Evolutionary conservation across 2,888 invertebrate species (phyloP).

Genomic region (Spisula solida): DNA sequence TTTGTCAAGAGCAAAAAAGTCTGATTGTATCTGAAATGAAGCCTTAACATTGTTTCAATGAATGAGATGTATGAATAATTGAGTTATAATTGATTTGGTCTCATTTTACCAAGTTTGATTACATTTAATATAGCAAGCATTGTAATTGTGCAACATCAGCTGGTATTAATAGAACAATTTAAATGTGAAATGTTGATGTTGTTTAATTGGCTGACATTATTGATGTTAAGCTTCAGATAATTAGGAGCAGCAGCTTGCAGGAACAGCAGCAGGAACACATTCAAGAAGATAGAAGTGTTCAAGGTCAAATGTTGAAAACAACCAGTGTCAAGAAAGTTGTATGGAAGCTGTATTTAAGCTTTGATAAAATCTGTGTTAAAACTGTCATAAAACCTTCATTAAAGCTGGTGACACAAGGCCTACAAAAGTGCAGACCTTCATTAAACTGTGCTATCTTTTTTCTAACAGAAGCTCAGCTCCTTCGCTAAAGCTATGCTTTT

Average conservation of each 20-base stretch:
- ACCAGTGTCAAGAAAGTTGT: no score
- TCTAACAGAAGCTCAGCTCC: no score
- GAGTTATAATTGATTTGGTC: not conserved
- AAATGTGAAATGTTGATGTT: constrained; percentile 1
- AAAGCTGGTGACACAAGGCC: no score
- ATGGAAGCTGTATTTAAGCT: no score
- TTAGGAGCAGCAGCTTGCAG: no score
- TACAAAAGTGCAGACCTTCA: no score
- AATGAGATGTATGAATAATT: not conserved
- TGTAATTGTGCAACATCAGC: not conserved
- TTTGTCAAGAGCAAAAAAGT: constrained; percentile 5
- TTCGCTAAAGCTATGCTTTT: no score
- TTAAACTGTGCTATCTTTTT: no score
- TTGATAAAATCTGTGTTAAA: no score
- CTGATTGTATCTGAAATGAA: not conserved
- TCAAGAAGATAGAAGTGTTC: no score
- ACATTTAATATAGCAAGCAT: not conserved
- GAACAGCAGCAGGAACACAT: not conserved
- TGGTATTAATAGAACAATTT: not conserved
- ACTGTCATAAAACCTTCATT: no score
- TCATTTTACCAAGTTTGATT: not conserved
- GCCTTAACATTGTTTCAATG: not conserved
- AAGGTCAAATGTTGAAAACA: no score
- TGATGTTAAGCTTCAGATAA: not conserved
- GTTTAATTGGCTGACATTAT: not conserved